phyloP scores from a whole-genome alignment of 2,888 invertebrate species.

The Drosophila nr. perissopoda region DNA sequence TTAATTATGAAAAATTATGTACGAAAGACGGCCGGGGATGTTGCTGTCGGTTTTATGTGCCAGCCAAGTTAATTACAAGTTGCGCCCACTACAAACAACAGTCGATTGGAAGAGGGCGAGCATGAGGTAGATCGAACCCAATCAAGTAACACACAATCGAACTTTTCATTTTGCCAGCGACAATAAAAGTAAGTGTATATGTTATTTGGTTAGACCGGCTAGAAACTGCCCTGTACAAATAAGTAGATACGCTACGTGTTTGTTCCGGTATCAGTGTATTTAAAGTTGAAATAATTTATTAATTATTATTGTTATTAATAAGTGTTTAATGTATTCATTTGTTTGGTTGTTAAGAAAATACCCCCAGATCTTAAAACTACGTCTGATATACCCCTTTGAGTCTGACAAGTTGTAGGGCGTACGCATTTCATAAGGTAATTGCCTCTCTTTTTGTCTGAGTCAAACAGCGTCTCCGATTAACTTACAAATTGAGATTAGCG shows the following conservation, averaged over 20 bases:
- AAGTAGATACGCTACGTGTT: background rate
- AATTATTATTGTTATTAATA: background rate
- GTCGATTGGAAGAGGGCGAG: conserved; percentile 24
- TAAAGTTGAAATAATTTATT: background rate
- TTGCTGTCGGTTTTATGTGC: conserved; percentile 54
- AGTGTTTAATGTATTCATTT: background rate
- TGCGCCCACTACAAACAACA: conserved; percentile 75
- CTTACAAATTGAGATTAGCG: conserved; percentile 83
- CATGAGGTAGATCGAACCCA: conserved; percentile 48
- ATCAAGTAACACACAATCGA: conserved; percentile 74
- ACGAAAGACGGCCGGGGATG: conserved; percentile 43
- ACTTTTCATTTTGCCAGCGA: conserved; percentile 70
- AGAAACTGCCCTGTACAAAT: conserved; percentile 2
- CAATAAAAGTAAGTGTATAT: conserved; percentile 44
- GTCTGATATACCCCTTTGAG: conserved; percentile 14
- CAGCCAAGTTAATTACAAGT: conserved; percentile 76
- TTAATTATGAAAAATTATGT: conserved; percentile 67
- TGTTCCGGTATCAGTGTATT: background rate
- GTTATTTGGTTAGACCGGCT: background rate
- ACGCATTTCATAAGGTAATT: conserved; percentile 27
- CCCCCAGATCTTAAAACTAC: background rate
- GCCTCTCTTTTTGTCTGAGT: conserved; percentile 49
- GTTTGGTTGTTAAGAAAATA: background rate
- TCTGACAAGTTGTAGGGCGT: conserved; percentile 4
- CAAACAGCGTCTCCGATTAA: conserved; percentile 80